These are phyloP conservation scores for Mixornis gularis DNA, from an alignment of 2,113 vertebrate genomes.

Conservation along the genomic window DNA sequence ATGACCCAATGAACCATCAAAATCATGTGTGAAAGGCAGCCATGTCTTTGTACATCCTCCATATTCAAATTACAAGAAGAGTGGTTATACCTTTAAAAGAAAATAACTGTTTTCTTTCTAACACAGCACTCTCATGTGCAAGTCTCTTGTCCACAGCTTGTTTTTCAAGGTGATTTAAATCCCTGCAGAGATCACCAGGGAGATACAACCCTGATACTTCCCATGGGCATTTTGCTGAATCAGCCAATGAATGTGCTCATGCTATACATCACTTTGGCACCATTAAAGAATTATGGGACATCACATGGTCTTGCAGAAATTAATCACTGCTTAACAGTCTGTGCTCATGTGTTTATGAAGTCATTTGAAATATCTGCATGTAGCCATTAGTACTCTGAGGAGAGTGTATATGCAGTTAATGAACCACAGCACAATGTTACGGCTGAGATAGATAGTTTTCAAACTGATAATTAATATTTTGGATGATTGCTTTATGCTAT, in stretches of 20 bases:
- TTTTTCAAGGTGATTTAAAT: slow-evolving; percentile 70
- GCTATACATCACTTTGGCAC: slow-evolving; percentile 69
- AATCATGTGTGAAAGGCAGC: neutral
- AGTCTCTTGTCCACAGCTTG: neutral
- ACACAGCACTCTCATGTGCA: neutral
- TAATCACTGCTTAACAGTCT: slow-evolving; percentile 74
- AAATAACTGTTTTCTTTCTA: neutral
- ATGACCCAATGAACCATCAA: neutral
- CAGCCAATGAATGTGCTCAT: slow-evolving; percentile 17
- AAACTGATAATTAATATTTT: slow-evolving; percentile 64
- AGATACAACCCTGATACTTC: slow-evolving; percentile 28
- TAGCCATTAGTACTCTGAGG: slow-evolving; percentile 38
- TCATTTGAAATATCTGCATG: slow-evolving; percentile 63
- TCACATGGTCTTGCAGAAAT: slow-evolving; percentile 63
- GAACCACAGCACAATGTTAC: slow-evolving; percentile 43
- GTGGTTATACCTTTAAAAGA: neutral
- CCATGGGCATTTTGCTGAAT: slow-evolving; percentile 65
- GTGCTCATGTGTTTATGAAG: slow-evolving; percentile 66
- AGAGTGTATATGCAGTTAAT: slow-evolving; percentile 53
- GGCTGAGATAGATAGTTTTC: slow-evolving; percentile 30
- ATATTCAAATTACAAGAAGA: neutral
- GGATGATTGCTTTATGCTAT: slow-evolving; percentile 11
- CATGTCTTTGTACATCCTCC: neutral
- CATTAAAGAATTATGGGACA: slow-evolving; percentile 62
- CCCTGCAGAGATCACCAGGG: neutral